A percentile compares a stretch with the other conserved stretches of the same genome.
phyloP scores from a whole-genome alignment of 2,888 invertebrate genomes.

The Hydrotaea diabolus region DNA sequence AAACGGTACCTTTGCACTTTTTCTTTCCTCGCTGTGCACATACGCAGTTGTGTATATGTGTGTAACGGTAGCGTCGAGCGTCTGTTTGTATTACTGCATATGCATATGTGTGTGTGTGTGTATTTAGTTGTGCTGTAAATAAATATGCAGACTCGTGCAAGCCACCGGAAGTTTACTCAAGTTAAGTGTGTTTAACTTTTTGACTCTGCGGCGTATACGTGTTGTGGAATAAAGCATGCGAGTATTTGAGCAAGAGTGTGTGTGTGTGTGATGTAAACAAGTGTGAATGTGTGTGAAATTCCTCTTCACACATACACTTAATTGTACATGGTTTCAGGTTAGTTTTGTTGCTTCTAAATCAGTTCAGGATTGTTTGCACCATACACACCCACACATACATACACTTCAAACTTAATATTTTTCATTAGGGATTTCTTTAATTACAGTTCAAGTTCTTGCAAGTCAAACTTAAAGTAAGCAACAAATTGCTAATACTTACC shows the following conservation, averaged over 20 bases:
- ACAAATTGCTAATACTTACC: too few relatives aligned
- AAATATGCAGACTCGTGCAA: slow-evolving; percentile 25
- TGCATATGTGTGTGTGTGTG: not conserved
- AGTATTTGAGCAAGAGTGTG: not conserved
- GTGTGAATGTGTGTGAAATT: too few relatives aligned
- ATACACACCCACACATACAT: too few relatives aligned
- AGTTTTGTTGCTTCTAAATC: not conserved
- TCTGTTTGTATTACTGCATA: not conserved
- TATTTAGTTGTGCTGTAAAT: not conserved
- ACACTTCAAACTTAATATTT: not conserved
- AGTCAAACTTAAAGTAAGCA: too few relatives aligned
- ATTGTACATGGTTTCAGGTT: slow-evolving; percentile 1
- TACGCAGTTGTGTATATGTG: slow-evolving; percentile 3
- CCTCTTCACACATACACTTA: slow-evolving; percentile 6
- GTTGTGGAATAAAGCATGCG: slow-evolving; percentile 28
- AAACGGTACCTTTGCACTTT: slow-evolving; percentile 27
- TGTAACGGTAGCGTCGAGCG: not conserved
- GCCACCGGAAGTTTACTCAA: slow-evolving; percentile 42
- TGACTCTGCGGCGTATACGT: slow-evolving; percentile 39
- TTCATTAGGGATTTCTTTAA: not conserved
- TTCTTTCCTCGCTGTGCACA: slow-evolving; percentile 5
- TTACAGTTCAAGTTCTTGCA: not conserved
- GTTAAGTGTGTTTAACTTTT: slow-evolving; percentile 50
- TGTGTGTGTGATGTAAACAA: not conserved
- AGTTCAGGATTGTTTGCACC: not conserved